phyloP scores from a whole-genome alignment of 2,888 invertebrate species.

The Caenorhabditis macrosperma region DNA sequence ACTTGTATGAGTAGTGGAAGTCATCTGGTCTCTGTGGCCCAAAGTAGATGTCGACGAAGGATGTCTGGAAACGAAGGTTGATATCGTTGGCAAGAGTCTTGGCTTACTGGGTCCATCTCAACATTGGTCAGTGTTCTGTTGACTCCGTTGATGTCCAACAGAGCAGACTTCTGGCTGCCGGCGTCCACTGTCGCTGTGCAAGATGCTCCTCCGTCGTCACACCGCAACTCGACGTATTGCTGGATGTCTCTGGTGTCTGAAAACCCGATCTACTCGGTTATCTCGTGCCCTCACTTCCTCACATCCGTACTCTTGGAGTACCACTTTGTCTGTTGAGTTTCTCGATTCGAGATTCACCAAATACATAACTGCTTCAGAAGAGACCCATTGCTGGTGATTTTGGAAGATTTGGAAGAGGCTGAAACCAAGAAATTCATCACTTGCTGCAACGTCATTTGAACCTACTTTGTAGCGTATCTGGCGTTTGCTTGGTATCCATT shows the following conservation, averaged over 20 bases:
- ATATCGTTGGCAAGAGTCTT: background rate
- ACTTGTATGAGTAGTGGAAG: background rate
- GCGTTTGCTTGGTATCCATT: constrained; percentile 10
- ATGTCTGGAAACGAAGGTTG: background rate
- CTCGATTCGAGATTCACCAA: constrained; percentile 15
- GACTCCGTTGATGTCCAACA: background rate
- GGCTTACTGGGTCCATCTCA: constrained; percentile 3
- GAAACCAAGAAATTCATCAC: background rate
- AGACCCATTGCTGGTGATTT: constrained; percentile 13
- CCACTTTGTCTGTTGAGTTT: background rate
- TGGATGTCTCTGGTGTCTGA: constrained; percentile 28
- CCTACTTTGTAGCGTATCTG: constrained; percentile 21
- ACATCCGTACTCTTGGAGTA: constrained; percentile 18
- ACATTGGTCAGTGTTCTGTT: background rate
- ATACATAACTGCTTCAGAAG: background rate
- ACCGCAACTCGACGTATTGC: constrained; percentile 15
- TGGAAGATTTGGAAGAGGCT: constrained; percentile 21
- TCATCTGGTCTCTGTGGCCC: background rate
- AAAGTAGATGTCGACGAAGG: background rate
- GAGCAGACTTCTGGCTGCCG: constrained; percentile 5
- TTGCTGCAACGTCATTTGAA: background rate
- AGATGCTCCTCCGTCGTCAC: background rate
- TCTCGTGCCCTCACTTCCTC: constrained; percentile 3
- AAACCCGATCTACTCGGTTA: background rate
- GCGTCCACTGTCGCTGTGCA: constrained; percentile 3